phyloP scores from a whole-genome alignment of 2,888 invertebrate genomes.

The Itoplectis maculator region DNA sequence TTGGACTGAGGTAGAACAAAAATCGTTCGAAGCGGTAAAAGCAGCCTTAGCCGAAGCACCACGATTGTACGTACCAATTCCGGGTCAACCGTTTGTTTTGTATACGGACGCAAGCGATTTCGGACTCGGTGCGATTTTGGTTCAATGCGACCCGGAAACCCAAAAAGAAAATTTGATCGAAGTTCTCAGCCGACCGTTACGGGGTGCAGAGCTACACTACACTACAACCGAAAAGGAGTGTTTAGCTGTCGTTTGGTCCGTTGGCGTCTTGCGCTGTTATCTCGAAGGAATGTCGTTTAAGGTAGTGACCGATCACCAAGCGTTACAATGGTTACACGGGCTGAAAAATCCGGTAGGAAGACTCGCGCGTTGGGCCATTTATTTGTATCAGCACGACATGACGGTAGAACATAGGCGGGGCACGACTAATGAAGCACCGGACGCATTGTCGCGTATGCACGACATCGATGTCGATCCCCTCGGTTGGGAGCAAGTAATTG shows the following conservation, averaged over 20 bases:
- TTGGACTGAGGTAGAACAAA: slow-evolving; percentile 62
- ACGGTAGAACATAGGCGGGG: too few species aligned
- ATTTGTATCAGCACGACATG: too few species aligned
- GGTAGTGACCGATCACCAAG: slow-evolving; percentile 59
- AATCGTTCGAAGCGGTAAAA: slow-evolving; percentile 57
- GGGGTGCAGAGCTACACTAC: slow-evolving; percentile 56
- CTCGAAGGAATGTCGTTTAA: slow-evolving; percentile 49
- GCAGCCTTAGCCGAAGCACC: slow-evolving; percentile 35
- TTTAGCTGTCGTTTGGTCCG: slow-evolving; percentile 60
- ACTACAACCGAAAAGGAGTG: slow-evolving; percentile 59
- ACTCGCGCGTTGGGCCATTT: too few species aligned
- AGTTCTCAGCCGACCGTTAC: slow-evolving; percentile 58
- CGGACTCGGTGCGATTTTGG: slow-evolving; percentile 64
- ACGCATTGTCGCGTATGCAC: too few species aligned
- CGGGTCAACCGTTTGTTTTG: slow-evolving; percentile 47
- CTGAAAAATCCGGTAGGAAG: slow-evolving; percentile 43
- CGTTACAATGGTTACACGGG: slow-evolving; percentile 48
- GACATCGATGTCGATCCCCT: too few species aligned
- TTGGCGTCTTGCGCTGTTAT: slow-evolving; percentile 56
- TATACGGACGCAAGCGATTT: slow-evolving; percentile 67
- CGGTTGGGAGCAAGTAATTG: too few species aligned
- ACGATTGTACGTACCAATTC: slow-evolving; percentile 46
- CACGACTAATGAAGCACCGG: too few species aligned
- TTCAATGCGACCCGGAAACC: slow-evolving; percentile 52
- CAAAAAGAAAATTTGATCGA: slow-evolving; percentile 56